Evolutionary conservation across 2,797 vertebrate species (phyloP).

Genomic region (Dryobates pubescens): DNA sequence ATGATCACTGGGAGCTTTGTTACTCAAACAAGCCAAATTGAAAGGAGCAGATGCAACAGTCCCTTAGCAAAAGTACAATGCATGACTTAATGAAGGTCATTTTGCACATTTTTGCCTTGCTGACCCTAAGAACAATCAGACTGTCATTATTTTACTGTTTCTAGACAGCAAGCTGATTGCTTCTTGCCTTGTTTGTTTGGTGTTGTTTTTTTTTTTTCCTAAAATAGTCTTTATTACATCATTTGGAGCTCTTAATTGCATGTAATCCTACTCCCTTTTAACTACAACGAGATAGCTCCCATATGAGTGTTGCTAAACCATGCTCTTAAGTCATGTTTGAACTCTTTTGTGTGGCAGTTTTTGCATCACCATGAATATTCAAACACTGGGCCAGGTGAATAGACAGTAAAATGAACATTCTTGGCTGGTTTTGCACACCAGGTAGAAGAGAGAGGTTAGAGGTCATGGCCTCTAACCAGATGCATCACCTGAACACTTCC

Average conservation of each 20-base stretch:
- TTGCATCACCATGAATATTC: neutral
- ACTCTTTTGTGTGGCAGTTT: neutral
- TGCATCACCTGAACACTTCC: neutral
- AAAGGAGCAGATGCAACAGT: constrained; percentile 83
- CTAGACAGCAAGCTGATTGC: constrained; percentile 47
- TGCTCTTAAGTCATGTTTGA: constrained; percentile 2
- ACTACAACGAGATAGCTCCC: constrained; percentile 12
- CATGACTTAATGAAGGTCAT: constrained; percentile 79
- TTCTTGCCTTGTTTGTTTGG: neutral
- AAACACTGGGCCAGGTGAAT: neutral
- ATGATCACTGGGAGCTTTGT: constrained; percentile 82
- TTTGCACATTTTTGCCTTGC: constrained; percentile 78
- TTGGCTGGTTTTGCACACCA: neutral
- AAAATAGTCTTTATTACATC: constrained; percentile 37
- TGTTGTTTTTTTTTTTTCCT: neutral
- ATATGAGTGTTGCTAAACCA: neutral
- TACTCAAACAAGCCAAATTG: constrained; percentile 83
- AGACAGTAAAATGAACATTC: neutral
- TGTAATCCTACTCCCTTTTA: constrained; percentile 35
- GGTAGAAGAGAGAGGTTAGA: neutral
- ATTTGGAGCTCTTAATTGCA: constrained; percentile 49
- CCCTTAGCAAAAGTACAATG: constrained; percentile 73
- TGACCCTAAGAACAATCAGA: constrained; percentile 77
- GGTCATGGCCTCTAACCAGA: neutral
- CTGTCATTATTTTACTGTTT: constrained; percentile 52